A percentile compares a stretch with the other conserved stretches of the same genome.
phyloP scores from a whole-genome alignment of 37 sponge, comb jelly and placozoan genomes.

The Tethya wilhelma region DNA sequence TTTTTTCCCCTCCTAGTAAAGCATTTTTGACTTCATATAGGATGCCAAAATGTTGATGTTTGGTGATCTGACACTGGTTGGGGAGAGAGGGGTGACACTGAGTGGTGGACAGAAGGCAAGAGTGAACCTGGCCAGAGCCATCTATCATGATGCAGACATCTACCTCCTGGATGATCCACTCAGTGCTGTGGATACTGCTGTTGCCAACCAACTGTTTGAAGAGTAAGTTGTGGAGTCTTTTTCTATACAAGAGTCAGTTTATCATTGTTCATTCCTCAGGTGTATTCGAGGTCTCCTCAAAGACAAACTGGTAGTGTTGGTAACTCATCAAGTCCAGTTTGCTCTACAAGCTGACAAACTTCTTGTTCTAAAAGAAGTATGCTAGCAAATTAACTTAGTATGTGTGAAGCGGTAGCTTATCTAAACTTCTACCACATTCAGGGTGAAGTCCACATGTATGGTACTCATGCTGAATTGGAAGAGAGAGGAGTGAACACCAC shows the following conservation, averaged over 20 bases:
- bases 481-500: background rate
- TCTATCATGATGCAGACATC: conserved; percentile 78
- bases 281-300: conserved; percentile 72
- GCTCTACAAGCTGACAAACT: conserved; percentile 68
- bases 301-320: conserved; percentile 66
- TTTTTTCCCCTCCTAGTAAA: background rate
- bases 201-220: conserved; percentile 78
- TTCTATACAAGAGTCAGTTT: background rate
- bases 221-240: conserved; percentile 21
- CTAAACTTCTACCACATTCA: background rate
- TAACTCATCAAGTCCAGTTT: conserved; percentile 90
- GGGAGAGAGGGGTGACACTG: conserved; percentile 91
- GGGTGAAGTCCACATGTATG: conserved; percentile 12
- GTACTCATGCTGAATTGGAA: background rate
- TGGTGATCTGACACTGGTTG: conserved; percentile 88
- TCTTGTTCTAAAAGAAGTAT: conserved; percentile 77
- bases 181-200: conserved; percentile 87
- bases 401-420: background rate
- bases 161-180: conserved; percentile 89
- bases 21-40: conserved; percentile 10
- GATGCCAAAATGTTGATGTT: conserved; percentile 65
- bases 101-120: conserved; percentile 97
- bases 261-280: conserved; percentile 16
- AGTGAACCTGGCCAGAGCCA: conserved; percentile 90
- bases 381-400: background rate